Evolutionary conservation across 2,113 vertebrate genomes (phyloP).

Genomic region (Todiramphus chloris): DNA sequence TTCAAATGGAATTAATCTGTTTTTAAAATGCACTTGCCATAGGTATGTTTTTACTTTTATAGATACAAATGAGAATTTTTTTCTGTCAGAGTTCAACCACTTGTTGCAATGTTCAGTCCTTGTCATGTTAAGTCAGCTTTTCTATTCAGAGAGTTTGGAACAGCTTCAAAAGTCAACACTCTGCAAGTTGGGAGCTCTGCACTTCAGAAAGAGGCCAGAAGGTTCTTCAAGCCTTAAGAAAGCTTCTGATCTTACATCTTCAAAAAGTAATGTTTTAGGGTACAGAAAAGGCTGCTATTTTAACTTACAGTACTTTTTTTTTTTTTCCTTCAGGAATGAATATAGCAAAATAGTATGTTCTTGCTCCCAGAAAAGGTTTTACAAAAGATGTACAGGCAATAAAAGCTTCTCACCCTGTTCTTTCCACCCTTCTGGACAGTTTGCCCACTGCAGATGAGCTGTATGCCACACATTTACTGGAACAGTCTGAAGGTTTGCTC

Average conservation of each 20-base stretch:
- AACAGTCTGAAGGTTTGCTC: neutral
- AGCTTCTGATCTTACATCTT: neutral
- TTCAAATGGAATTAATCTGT: neutral
- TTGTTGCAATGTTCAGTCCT: neutral
- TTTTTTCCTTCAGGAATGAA: neutral
- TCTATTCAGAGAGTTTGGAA: neutral
- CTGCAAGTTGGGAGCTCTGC: neutral
- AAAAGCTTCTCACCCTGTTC: neutral
- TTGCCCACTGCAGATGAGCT: neutral
- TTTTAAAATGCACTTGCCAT: neutral
- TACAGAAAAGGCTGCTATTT: neutral
- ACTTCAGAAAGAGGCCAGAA: conserved; percentile 1
- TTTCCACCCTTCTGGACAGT: neutral
- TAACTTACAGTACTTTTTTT: neutral
- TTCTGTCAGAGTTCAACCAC: neutral
- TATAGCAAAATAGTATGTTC: neutral
- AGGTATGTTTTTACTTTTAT: neutral
- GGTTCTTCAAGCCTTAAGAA: neutral
- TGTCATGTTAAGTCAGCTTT: neutral
- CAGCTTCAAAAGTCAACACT: neutral
- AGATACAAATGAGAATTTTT: neutral
- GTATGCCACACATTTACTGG: neutral
- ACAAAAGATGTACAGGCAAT: neutral
- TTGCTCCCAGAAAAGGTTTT: neutral
- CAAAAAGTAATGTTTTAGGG: neutral